Percentiles rank a stretch among this genome's conserved stretches.
Conservation (phyloP, 2,797 vertebrate genomes). For the Sebastes taczanowskii region DNA sequence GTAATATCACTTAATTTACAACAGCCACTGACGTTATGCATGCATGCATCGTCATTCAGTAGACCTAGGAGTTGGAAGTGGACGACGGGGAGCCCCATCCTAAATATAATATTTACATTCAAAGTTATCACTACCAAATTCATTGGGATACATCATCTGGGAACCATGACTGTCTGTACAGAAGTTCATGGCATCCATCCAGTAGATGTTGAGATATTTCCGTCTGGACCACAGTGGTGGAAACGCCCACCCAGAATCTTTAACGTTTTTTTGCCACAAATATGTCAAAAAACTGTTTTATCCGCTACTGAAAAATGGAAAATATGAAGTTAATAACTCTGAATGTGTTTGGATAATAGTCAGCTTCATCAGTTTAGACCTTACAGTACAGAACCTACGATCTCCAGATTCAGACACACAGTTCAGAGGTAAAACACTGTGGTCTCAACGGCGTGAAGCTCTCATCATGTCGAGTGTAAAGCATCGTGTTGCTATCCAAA, state of each 20-base stretch:
- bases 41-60: not conserved
- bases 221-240: not conserved
- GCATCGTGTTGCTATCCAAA: constrained; percentile 44
- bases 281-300: not conserved
- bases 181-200: not conserved
- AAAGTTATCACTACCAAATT: too few species aligned
- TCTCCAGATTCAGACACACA: constrained; percentile 26
- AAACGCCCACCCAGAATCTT: not conserved
- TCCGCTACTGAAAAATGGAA: not conserved
- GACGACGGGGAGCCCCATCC: not conserved
- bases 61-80: not conserved
- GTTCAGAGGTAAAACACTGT: not conserved
- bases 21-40: not conserved
- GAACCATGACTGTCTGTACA: too few species aligned
- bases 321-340: not conserved
- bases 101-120: not conserved
- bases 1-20: too few species aligned
- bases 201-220: not conserved
- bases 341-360: not conserved
- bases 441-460: constrained; percentile 17
- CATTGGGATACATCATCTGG: too few species aligned
- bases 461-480: constrained; percentile 24
- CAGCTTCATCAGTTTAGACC: not conserved
- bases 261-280: not conserved
- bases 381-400: not conserved